These are phyloP conservation scores for Colistium nudipinnis DNA, from an alignment of 2,113 vertebrate genomes.

Conservation along the genomic window DNA sequence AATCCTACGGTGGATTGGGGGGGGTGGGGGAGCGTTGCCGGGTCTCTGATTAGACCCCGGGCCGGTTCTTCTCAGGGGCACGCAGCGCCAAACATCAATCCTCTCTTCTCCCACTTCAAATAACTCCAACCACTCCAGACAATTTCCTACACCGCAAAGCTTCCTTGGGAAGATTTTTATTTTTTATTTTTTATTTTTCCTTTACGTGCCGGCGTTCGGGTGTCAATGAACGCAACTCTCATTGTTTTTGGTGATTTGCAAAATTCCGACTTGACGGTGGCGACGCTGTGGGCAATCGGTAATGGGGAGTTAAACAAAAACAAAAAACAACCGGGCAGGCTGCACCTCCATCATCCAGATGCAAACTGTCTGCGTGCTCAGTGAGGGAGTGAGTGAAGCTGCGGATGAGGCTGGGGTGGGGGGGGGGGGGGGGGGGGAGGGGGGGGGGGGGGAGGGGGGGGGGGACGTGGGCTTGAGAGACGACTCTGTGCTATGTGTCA, in stretches of 20 bases:
- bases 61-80: conserved; percentile 71
- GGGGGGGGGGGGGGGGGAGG: no score
- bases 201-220: conserved; percentile 48
- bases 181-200: no score
- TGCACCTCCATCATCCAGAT: conserved; percentile 55
- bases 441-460: conserved; percentile 23
- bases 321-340: conserved; percentile 14
- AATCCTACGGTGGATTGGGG: conserved; percentile 70
- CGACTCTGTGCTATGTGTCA: conserved; percentile 45
- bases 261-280: conserved; percentile 54
- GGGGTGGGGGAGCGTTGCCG: conserved; percentile 56
- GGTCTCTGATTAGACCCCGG: conserved; percentile 81
- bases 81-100: conserved; percentile 76
- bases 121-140: conserved; percentile 79
- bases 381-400: conserved; percentile 40
- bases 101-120: conserved; percentile 74
- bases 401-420: conserved; percentile 18
- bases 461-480: conserved; percentile 38
- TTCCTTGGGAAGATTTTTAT: conserved; percentile 64
- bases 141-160: conserved; percentile 70
- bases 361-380: conserved; percentile 40
- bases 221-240: conserved; percentile 61
- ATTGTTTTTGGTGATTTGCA: conserved; percentile 41
- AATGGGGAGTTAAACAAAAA: conserved; percentile 35
- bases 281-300: conserved; percentile 34